Evolutionary conservation across 2,797 vertebrate genomes (phyloP).

Genomic region (Argentina silus): DNA sequence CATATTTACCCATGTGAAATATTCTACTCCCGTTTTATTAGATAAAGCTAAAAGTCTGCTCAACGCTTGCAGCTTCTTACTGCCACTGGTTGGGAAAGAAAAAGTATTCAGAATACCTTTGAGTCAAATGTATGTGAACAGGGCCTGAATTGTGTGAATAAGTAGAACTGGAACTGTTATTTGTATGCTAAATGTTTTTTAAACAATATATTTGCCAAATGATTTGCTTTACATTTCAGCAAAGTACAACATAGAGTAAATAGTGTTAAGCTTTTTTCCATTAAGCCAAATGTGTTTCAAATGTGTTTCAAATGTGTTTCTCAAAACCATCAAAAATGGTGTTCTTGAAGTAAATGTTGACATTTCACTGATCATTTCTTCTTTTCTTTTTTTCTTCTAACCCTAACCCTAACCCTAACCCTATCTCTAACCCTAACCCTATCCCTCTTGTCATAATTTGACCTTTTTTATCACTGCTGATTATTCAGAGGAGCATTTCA

Average conservation of each 20-base stretch:
- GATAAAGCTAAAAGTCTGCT: constrained; percentile 53
- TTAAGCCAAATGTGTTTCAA: neutral
- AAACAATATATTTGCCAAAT: constrained; percentile 10
- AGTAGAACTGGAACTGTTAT: neutral
- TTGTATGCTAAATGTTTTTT: constrained; percentile 9
- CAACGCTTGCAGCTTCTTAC: constrained; percentile 28
- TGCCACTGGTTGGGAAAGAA: constrained; percentile 31
- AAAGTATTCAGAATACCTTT: constrained; percentile 2
- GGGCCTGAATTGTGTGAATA: neutral
- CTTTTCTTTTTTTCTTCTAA: too few relatives aligned
- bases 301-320: neutral
- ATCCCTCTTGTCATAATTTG: constrained; percentile 8
- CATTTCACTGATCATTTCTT: neutral
- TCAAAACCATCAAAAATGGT: neutral
- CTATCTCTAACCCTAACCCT: too few relatives aligned
- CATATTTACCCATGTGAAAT: constrained; percentile 61
- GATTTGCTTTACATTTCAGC: neutral
- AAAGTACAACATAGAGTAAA: too few relatives aligned
- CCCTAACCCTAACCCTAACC: too few relatives aligned
- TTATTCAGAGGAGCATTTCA: constrained; percentile 12
- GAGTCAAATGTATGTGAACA: neutral
- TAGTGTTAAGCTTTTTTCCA: neutral
- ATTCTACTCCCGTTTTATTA: constrained; percentile 60
- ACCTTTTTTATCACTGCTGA: constrained; percentile 10
- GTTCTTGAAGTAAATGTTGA: neutral